Evolutionary conservation across 2,888 invertebrate species (phyloP).

Genomic region (Gymnocheta viridis): DNA sequence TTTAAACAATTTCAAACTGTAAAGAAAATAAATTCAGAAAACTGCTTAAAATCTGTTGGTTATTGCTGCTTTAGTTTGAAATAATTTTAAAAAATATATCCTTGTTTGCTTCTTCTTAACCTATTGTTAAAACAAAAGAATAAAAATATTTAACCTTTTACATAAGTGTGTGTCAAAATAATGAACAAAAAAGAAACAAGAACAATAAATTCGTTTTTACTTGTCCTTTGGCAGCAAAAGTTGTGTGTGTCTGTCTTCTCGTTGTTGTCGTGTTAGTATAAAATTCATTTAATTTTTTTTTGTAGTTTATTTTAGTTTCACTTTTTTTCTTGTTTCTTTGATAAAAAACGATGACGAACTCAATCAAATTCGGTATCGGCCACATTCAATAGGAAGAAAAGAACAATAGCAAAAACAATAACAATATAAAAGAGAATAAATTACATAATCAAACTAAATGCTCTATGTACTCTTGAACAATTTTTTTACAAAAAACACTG

Average conservation of each 20-base stretch:
- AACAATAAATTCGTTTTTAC: slow-evolving; percentile 35
- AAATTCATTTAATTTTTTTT: slow-evolving; percentile 6
- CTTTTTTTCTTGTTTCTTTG: slow-evolving; percentile 50
- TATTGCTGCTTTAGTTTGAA: not conserved
- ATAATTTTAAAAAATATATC: slow-evolving; percentile 16
- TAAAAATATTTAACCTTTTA: slow-evolving; percentile 63
- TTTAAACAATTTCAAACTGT: slow-evolving; percentile 39
- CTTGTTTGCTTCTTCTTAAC: slow-evolving; percentile 17
- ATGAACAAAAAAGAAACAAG: slow-evolving; percentile 20
- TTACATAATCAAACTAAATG: slow-evolving; percentile 62
- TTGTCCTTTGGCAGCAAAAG: slow-evolving; percentile 43
- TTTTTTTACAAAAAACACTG: slow-evolving; percentile 34
- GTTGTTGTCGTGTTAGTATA: slow-evolving; percentile 17
- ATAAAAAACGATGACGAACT: slow-evolving; percentile 64
- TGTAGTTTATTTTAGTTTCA: slow-evolving; percentile 13
- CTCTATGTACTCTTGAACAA: slow-evolving; percentile 42
- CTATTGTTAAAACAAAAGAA: slow-evolving; percentile 25
- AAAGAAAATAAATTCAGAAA: slow-evolving; percentile 26
- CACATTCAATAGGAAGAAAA: slow-evolving; percentile 74
- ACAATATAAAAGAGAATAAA: slow-evolving; percentile 53
- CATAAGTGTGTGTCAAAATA: slow-evolving; percentile 54
- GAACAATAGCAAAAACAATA: slow-evolving; percentile 70
- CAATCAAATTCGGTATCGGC: slow-evolving; percentile 73
- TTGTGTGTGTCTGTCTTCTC: slow-evolving; percentile 28
- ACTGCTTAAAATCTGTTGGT: too few relatives aligned